These are phyloP conservation scores for Uromys caudimaculatus DNA, from an alignment of 2,797 vertebrate genomes.

Conservation along the genomic window DNA sequence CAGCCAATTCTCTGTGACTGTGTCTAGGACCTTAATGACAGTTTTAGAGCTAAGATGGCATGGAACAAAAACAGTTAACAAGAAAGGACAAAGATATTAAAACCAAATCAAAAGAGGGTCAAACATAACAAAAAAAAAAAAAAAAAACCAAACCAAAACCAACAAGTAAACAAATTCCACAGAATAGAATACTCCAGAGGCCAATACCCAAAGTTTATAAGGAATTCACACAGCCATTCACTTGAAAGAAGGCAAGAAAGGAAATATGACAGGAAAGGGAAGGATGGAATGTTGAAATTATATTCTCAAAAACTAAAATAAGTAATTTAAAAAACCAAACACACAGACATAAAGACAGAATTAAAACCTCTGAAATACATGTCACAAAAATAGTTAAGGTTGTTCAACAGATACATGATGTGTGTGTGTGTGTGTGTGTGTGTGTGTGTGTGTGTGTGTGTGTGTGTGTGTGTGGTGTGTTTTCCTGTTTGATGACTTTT, in stretches of 20 bases:
- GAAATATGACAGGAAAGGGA: not conserved
- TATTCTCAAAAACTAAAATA: not conserved
- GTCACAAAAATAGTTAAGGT: not conserved
- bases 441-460: too few species aligned
- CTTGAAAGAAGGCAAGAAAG: not conserved
- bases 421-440: too few species aligned
- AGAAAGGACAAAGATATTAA: not conserved
- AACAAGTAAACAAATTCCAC: not conserved
- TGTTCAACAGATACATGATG: not conserved
- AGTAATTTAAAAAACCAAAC: not conserved
- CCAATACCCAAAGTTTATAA: not conserved
- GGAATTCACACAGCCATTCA: not conserved
- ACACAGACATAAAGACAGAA: not conserved
- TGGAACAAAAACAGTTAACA: not conserved
- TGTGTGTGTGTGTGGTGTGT: too few species aligned
- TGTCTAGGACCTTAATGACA: not conserved
- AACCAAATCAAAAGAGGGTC: not conserved
- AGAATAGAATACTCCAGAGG: not conserved
- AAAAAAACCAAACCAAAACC: not conserved
- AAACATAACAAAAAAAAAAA: not conserved
- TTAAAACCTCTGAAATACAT: not conserved
- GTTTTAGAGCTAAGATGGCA: not conserved
- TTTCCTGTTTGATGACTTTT: too few species aligned
- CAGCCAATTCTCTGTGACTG: not conserved
- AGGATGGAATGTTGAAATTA: not conserved